Percentiles rank a stretch among this genome's conserved stretches.
phyloP scores from a whole-genome alignment of 2,888 invertebrate species.

The Mythimna ferrago region DNA sequence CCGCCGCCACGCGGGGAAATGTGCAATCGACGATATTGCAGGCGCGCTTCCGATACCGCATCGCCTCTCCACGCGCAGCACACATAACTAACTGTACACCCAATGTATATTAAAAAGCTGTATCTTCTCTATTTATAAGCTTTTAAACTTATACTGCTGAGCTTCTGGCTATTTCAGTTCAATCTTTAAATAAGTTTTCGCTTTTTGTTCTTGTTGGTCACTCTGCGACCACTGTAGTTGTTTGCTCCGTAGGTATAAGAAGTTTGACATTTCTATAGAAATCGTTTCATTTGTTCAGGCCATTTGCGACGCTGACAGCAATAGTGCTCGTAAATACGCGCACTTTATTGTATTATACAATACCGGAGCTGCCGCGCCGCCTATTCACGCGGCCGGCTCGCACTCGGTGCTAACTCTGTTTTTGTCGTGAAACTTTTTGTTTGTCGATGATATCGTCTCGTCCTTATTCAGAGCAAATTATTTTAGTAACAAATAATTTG shows the following conservation, averaged over 20 bases:
- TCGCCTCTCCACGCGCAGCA: slow-evolving; percentile 18
- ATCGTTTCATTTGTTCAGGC: slow-evolving; percentile 24
- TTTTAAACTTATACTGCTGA: slow-evolving; percentile 24
- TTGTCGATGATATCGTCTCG: slow-evolving; percentile 22
- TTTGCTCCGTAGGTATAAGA: slow-evolving; percentile 4
- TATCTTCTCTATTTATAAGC: slow-evolving; percentile 37
- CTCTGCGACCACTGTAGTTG: neutral
- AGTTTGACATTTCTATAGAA: slow-evolving; percentile 28
- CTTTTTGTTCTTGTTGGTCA: slow-evolving; percentile 6
- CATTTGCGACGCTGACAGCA: neutral
- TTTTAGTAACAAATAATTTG: slow-evolving; percentile 75
- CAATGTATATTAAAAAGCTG: slow-evolving; percentile 36
- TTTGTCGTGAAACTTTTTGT: slow-evolving; percentile 23
- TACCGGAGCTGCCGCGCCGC: neutral
- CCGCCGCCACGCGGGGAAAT: slow-evolving; percentile 63
- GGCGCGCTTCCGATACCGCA: slow-evolving; percentile 56
- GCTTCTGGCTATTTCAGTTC: slow-evolving; percentile 13
- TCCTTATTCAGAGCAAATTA: slow-evolving; percentile 59
- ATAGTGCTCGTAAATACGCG: slow-evolving; percentile 25
- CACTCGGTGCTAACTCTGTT: slow-evolving; percentile 2
- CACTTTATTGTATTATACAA: slow-evolving; percentile 19
- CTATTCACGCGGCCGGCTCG: neutral
- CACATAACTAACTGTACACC: slow-evolving; percentile 35
- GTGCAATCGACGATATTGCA: slow-evolving; percentile 74
- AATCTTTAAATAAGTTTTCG: slow-evolving; percentile 16